phyloP scores from a whole-genome alignment of 2,888 invertebrate genomes.

The Anorthoa munda region DNA sequence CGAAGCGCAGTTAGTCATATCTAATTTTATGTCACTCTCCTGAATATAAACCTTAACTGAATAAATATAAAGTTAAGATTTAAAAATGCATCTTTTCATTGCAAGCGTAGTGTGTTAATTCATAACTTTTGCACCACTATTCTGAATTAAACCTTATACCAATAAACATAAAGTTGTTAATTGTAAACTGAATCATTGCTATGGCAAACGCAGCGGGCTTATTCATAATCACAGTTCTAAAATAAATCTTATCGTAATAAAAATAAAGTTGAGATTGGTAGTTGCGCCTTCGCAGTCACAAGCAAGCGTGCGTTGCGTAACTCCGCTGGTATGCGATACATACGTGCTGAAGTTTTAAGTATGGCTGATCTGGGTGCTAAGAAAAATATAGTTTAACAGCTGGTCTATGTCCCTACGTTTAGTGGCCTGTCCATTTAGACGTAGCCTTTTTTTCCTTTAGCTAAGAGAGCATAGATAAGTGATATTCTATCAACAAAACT shows the following conservation, averaged over 20 bases:
- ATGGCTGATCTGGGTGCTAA: slow-evolving; percentile 18
- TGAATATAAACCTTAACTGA: slow-evolving; percentile 1
- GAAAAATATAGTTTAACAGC: slow-evolving; percentile 31
- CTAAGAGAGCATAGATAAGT: no score
- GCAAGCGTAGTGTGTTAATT: slow-evolving; percentile 45
- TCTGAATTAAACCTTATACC: slow-evolving; percentile 7
- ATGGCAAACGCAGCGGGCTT: slow-evolving; percentile 51
- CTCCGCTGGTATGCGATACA: slow-evolving; percentile 45
- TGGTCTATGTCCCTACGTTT: neutral
- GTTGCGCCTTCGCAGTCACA: slow-evolving; percentile 29
- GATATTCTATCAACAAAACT: no score
- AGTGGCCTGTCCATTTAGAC: no score
- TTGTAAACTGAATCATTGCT: slow-evolving; percentile 2
- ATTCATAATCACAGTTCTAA: slow-evolving; percentile 10
- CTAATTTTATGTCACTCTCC: neutral
- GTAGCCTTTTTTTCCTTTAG: no score
- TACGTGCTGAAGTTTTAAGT: slow-evolving; percentile 35
- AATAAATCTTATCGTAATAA: neutral
- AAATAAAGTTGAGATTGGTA: slow-evolving; percentile 30
- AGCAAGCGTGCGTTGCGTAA: slow-evolving; percentile 64
- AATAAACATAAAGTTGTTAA: slow-evolving; percentile 20
- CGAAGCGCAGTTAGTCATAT: slow-evolving; percentile 24
- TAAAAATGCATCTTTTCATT: slow-evolving; percentile 11
- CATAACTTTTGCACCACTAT: slow-evolving; percentile 9
- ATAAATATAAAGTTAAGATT: slow-evolving; percentile 40